Evolutionary conservation across 1,140 invertebrate species (phyloP).

Genomic region (Neomicropteryx cornuta): DNA sequence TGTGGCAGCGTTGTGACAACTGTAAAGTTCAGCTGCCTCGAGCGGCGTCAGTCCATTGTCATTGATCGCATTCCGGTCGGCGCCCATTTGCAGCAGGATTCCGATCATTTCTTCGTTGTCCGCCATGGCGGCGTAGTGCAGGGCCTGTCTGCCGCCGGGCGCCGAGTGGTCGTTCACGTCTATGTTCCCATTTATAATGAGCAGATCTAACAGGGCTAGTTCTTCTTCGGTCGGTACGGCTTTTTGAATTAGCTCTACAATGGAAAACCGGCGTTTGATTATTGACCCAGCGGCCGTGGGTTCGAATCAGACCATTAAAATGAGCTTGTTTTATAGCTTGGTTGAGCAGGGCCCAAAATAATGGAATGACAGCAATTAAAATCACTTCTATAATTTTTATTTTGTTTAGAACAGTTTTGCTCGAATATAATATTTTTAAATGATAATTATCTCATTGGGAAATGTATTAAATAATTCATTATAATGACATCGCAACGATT

Average conservation of each 20-base stretch:
- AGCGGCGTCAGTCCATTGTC: conserved; percentile 25
- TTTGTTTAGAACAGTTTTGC: too few relatives aligned
- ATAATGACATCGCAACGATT: too few relatives aligned
- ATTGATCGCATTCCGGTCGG: conserved; percentile 21
- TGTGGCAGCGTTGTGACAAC: conserved; percentile 23
- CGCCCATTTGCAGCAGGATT: conserved; percentile 23
- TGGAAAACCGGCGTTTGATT: too few relatives aligned
- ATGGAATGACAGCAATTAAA: too few relatives aligned
- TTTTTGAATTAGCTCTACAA: conserved; percentile 31
- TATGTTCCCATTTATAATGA: conserved; percentile 24
- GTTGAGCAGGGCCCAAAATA: too few relatives aligned
- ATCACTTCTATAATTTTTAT: too few relatives aligned
- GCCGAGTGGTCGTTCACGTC: conserved; percentile 25
- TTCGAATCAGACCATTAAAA: too few relatives aligned
- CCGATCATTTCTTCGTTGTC: conserved; percentile 24
- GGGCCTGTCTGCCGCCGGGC: conserved; percentile 25
- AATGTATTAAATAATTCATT: too few relatives aligned
- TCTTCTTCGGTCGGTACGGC: conserved; percentile 25
- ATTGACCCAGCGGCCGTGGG: too few relatives aligned
- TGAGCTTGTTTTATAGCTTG: too few relatives aligned
- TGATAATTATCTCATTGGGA: too few relatives aligned
- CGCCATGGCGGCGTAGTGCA: conserved; percentile 33
- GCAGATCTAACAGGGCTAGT: conserved; percentile 20
- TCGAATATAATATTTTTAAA: too few relatives aligned
- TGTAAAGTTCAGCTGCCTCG: conserved; percentile 23